Evolutionary conservation across 2,113 vertebrate species (phyloP).

Genomic region (Ptilonorhynchus violaceus): DNA sequence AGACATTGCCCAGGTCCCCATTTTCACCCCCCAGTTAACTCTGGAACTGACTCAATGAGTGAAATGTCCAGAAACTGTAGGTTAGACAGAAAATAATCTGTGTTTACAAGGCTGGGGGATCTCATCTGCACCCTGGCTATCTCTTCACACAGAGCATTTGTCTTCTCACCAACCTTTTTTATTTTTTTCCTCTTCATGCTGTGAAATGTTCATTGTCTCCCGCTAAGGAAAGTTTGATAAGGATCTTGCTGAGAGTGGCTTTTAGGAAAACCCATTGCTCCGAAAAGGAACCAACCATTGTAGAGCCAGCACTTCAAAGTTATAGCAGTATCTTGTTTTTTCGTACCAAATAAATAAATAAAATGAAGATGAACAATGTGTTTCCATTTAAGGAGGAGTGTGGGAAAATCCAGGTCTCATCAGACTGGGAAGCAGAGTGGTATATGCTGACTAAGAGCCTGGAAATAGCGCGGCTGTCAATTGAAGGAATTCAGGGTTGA

Average conservation of each 20-base stretch:
- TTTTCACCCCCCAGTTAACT: neutral
- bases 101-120: conserved; percentile 20
- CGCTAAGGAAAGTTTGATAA: conserved; percentile 64
- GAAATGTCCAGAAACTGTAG: neutral
- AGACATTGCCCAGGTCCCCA: neutral
- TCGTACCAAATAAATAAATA: conserved; percentile 66
- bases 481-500: conserved; percentile 38
- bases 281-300: conserved; percentile 62
- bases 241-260: conserved; percentile 63
- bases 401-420: conserved; percentile 72
- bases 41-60: neutral
- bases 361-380: conserved; percentile 69
- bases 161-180: neutral
- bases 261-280: conserved; percentile 64
- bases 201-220: conserved; percentile 68
- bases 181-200: conserved; percentile 40
- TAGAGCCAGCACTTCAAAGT: conserved; percentile 67
- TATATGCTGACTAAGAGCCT: conserved; percentile 43
- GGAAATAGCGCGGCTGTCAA: conserved; percentile 5
- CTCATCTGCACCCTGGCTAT: neutral
- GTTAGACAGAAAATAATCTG: neutral
- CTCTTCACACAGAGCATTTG: neutral
- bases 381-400: conserved; percentile 66
- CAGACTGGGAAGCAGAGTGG: neutral
- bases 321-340: conserved; percentile 60